A percentile compares a stretch with the other conserved stretches of the same genome.
Conservation (phyloP, 2,113 vertebrate species). For the Toxostoma redivivum region DNA sequence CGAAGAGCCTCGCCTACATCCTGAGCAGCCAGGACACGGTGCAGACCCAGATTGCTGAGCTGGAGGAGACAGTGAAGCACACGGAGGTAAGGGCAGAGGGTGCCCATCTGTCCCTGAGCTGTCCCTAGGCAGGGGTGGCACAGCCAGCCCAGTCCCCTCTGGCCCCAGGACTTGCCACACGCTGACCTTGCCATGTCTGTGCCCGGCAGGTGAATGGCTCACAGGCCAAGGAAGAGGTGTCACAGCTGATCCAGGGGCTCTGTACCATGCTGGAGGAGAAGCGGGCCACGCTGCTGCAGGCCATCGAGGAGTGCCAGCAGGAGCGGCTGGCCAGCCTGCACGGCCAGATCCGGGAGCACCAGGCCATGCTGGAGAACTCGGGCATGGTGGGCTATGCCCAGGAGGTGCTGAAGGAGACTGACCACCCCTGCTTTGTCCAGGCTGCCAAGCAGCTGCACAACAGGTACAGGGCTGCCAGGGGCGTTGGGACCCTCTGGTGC, state of each 20-base stretch:
- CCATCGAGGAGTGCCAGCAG: slow-evolving; percentile 83
- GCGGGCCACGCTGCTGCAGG: slow-evolving; percentile 75
- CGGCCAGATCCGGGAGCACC: slow-evolving; percentile 83
- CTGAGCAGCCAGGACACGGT: slow-evolving; percentile 91
- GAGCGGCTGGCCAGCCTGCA: slow-evolving; percentile 78
- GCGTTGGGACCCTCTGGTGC: not conserved
- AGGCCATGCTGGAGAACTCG: slow-evolving; percentile 86
- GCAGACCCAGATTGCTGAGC: slow-evolving; percentile 88
- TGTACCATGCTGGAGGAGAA: slow-evolving; percentile 84
- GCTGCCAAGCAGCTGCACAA: slow-evolving; percentile 89
- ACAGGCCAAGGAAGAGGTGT: slow-evolving; percentile 86
- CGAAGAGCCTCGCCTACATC: slow-evolving; percentile 88
- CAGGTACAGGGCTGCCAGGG: slow-evolving; percentile 69
- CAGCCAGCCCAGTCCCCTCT: not conserved
- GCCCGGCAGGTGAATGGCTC: slow-evolving; percentile 80
- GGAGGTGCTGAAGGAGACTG: slow-evolving; percentile 93
- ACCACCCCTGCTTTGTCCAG: slow-evolving; percentile 93
- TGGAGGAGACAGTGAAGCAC: slow-evolving; percentile 88
- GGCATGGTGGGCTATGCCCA: slow-evolving; percentile 91
- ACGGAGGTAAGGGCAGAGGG: slow-evolving; percentile 79
- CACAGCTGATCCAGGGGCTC: slow-evolving; percentile 82
- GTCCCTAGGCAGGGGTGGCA: not conserved
- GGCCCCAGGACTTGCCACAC: rapidly evolving
- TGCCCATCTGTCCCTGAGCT: not conserved
- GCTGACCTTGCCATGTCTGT: not conserved